A percentile compares a stretch with the other conserved stretches of the same genome.
phyloP scores from a whole-genome alignment of 2,888 invertebrate species.

The Drosophila nr. medialis region DNA sequence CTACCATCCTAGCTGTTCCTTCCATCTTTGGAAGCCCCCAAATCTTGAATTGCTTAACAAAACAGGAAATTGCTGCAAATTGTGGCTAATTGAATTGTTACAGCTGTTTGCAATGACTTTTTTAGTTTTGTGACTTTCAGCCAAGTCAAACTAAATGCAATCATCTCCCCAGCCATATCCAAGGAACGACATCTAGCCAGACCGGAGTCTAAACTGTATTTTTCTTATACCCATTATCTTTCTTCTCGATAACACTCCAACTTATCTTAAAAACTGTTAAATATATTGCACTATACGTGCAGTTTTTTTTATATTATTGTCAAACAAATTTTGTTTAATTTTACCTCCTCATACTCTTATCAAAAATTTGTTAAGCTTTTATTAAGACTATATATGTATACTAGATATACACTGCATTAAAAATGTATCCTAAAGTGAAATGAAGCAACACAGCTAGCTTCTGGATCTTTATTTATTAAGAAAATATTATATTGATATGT shows the following conservation, averaged over 20 bases:
- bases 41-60: slow-evolving; percentile 75
- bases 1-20: slow-evolving; percentile 27
- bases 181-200: slow-evolving; percentile 1
- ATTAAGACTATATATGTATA: background rate
- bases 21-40: slow-evolving; percentile 33
- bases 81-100: slow-evolving; percentile 84
- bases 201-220: background rate
- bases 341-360: background rate
- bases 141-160: slow-evolving; percentile 64
- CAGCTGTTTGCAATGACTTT: slow-evolving; percentile 58
- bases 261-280: background rate
- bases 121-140: slow-evolving; percentile 58
- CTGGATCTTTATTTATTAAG: background rate
- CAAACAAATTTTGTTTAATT: too few species aligned
- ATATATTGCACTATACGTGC: background rate
- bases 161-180: slow-evolving; percentile 24
- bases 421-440: background rate
- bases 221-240: background rate
- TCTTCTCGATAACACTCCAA: background rate
- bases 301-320: too few species aligned
- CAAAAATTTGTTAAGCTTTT: background rate
- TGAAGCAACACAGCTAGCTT: background rate
- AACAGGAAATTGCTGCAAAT: slow-evolving; percentile 82
- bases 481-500: background rate
- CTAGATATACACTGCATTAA: background rate